Base-by-base conservation (phyloP, 2,113 vertebrate genomes). In the Hemicordylus capensis region DNA sequence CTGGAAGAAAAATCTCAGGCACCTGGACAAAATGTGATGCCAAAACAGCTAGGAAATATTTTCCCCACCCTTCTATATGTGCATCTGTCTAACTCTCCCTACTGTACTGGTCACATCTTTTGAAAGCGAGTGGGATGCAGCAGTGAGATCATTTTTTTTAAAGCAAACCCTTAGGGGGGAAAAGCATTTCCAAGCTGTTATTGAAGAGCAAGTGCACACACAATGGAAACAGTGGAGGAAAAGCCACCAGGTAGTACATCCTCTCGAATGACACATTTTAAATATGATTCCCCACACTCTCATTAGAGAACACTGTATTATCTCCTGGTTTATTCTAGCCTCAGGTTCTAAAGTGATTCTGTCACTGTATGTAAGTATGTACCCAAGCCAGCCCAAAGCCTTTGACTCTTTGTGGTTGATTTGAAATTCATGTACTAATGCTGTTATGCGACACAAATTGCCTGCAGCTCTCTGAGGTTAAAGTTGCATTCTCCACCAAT, bases 281-380 rank as follows among this genome's bases (percentile, higher is more conserved):
- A 87, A 70, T 76, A 81, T n/a, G 1, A 48, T 86, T 81, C 46
- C 76, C 24, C 59, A 17, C 8, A 69, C 85, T 14, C 39, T 91
- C 69, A 48, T 78, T 88, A 84, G 6, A 83, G 91, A 86, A 63
- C 56, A 4, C 54, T 87, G 17, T 81, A 56, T 51, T 83, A 78
- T 89, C 54, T 85, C 22, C 84, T 80, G 14, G 63, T 90, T 93
- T 89, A 61, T 85, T 87, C 64, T 76, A 93, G 90, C 34, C 92
- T 85, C 24, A 89, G 59, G 91, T 91, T 91, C 87, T 46, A 80
- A 77, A 93, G 44, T 59, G 67, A 88, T 93, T 92, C 63, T 91
- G 70, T 79, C 86, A 70, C 39, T 77, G 37, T 66, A 88, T 86
- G 67, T 70, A 91, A 91, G 48, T 34, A 85, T 76, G 76, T 26